Evolutionary conservation across 2,113 vertebrate species (phyloP).

Genomic region (Tor tambroides): DNA sequence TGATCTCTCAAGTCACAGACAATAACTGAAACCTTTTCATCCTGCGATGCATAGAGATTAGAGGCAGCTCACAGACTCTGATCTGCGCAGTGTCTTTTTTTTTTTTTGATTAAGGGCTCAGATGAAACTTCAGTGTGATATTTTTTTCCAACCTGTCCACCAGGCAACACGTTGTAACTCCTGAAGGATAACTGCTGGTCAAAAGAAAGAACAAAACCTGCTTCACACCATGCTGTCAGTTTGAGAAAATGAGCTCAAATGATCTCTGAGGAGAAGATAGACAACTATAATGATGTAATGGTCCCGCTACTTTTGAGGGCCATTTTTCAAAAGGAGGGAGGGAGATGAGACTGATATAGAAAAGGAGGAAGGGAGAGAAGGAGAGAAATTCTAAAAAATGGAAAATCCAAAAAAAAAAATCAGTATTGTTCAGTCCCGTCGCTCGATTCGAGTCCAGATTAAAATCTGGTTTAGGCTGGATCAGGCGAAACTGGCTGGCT

Average conservation of each 20-base stretch:
- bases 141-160: constrained; percentile 42
- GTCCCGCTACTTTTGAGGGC: constrained; percentile 63
- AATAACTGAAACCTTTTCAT: constrained; percentile 4
- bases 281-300: constrained; percentile 65
- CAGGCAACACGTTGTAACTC: constrained; percentile 50
- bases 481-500: constrained; percentile 30
- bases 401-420: constrained; percentile 43
- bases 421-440: constrained; percentile 39
- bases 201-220: constrained; percentile 46
- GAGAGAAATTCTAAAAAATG: background rate
- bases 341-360: constrained; percentile 34
- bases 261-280: constrained; percentile 67
- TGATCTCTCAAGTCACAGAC: too few relatives aligned
- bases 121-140: constrained; percentile 36
- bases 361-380: constrained; percentile 11
- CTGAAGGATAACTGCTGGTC: constrained; percentile 57
- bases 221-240: constrained; percentile 58
- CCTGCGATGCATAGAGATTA: constrained; percentile 17
- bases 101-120: constrained; percentile 44
- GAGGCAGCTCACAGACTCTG: constrained; percentile 16
- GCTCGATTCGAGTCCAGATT: constrained; percentile 36
- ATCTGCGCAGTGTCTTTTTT: constrained; percentile 29
- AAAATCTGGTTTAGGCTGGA: constrained; percentile 58
- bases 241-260: constrained; percentile 70
- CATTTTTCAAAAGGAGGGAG: constrained; percentile 56